phyloP scores from a whole-genome alignment of 2,888 invertebrate genomes.

The Entomobrya proxima region DNA sequence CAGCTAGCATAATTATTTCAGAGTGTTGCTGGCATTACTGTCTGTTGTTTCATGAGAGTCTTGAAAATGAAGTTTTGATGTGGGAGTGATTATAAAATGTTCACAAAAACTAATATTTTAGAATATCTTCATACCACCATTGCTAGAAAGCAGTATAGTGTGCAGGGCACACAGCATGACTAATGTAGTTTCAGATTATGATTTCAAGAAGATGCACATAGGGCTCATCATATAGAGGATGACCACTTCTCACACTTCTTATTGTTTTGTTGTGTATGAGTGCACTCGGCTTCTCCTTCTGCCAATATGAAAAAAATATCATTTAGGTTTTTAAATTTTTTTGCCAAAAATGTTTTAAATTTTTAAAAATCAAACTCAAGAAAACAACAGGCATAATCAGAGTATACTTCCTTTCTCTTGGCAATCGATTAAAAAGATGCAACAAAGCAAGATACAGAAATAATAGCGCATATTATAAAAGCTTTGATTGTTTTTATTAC shows the following conservation, averaged over 20 bases:
- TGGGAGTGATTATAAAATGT: not conserved
- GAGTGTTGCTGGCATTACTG: not conserved
- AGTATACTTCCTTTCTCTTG: slow-evolving; percentile 57
- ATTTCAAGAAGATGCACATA: too few relatives aligned
- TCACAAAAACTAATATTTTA: not conserved
- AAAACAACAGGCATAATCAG: not conserved
- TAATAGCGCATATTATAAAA: not conserved
- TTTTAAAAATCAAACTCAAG: not conserved
- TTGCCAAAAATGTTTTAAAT: not conserved
- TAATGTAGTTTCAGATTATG: slow-evolving; percentile 21
- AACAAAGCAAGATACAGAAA: not conserved
- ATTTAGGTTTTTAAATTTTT: not conserved
- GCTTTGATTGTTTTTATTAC: not conserved
- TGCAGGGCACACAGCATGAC: slow-evolving; percentile 45
- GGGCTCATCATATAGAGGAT: too few relatives aligned
- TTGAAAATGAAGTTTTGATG: not conserved
- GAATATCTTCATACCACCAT: not conserved
- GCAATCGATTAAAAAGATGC: slow-evolving; percentile 19
- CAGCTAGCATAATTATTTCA: not conserved
- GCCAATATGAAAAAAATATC: too few relatives aligned
- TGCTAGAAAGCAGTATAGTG: slow-evolving; percentile 54
- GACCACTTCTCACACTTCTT: too few relatives aligned
- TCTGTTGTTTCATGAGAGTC: not conserved
- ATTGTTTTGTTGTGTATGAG: too few relatives aligned
- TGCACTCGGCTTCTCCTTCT: too few relatives aligned